Evolutionary conservation across 2,888 invertebrate species (phyloP), one percentile per base, ranked within the genome.

Genomic region (Meandrusa payeni): DNA sequence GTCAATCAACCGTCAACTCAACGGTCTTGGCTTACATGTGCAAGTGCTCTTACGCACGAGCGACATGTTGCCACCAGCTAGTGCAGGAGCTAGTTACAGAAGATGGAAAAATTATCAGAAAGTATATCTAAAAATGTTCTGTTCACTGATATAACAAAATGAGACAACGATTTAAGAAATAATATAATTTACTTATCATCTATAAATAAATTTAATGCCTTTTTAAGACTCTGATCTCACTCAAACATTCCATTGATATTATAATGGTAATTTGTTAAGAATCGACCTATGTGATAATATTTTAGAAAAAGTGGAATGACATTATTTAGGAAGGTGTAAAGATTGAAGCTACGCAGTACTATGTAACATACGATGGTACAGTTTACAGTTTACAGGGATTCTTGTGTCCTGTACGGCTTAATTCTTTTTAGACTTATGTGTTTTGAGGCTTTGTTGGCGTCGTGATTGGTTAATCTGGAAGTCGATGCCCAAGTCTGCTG

Each of bases 401-500:
- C n/a, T n/a, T n/a, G n/a, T n/a, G n/a, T n/a, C n/a, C n/a, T n/a
- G n/a, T n/a, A n/a, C n/a, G n/a, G n/a, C 26, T 20, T 32, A 5
- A 12, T 26, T 19, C 17, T 22, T 20, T 7, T 19, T 31, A 12
- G 42, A 33, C 23, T 39, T 26, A 33, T 13, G 28, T 13, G 31
- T 36, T 27, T 40, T 41, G 7, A 15, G 7, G 13, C 34, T 22
- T 22, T 43, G 28, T 24, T 51, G 52, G 27, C n/a, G n/a, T n/a
- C n/a, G n/a, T n/a, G 55, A 38, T 5, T 72, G 66, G 39, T 72
- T 68, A 2, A 68, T n/a, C 3, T 74, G 59, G 27, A 66, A 67
- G 38, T 69, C 42, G 10, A 87, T 59, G 5, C 75, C 75, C 1
- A 87, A 57, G 0, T 31, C 3, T 0, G 55, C 1, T 0, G 91